Conservation (phyloP, 2,113 vertebrate genomes). For the Choloepus hoffmanni region DNA sequence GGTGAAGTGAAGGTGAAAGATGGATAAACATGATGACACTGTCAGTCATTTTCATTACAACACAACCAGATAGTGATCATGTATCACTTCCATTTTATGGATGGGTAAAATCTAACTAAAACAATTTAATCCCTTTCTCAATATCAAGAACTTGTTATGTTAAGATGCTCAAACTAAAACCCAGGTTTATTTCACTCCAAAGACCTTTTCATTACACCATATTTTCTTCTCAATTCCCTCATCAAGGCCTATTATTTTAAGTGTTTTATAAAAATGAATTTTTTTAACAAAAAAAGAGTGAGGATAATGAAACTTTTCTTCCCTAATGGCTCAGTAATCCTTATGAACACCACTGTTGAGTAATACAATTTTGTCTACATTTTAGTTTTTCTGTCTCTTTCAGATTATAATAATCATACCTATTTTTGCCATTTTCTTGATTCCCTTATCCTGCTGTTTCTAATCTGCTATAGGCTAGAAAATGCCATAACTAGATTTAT, state of each 20-base stretch:
- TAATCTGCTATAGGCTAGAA: neutral
- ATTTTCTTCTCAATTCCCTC: neutral
- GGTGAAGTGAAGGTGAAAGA: neutral
- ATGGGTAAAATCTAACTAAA: neutral
- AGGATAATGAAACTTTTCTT: neutral
- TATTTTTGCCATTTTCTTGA: neutral
- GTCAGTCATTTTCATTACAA: neutral
- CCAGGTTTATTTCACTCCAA: neutral
- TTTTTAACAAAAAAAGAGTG: neutral
- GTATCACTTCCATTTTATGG: neutral
- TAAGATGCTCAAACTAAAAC: neutral
- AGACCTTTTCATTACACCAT: neutral
- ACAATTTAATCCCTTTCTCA: neutral
- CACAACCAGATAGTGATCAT: neutral
- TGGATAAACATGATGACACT: neutral
- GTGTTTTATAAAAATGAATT: neutral
- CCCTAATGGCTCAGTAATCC: neutral
- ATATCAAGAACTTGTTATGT: neutral
- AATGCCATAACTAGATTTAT: neutral
- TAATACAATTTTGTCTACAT: neutral
- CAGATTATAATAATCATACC: neutral
- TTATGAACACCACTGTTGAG: neutral
- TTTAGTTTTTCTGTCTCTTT: neutral
- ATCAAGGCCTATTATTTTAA: neutral
- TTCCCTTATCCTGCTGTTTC: neutral